Percentiles rank a stretch among this genome's conserved stretches.
Conservation (phyloP, 2,888 invertebrate species). For the Amblyteles armatorius region DNA sequence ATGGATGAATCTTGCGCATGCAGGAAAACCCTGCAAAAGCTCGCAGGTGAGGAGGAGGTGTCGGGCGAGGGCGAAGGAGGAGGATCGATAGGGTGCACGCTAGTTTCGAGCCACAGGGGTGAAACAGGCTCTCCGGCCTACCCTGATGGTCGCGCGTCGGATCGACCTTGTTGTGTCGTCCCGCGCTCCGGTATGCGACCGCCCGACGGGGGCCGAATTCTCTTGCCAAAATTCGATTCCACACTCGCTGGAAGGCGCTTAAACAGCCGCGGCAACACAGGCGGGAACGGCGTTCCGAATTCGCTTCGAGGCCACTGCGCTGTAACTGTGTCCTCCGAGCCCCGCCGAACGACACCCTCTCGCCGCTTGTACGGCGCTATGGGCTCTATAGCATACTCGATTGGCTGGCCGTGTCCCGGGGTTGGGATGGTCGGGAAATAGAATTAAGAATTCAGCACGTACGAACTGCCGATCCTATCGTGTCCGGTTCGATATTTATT, state of each 20-base stretch:
- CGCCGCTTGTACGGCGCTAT: not conserved
- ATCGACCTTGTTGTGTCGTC: conserved; percentile 56
- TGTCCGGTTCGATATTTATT: not conserved
- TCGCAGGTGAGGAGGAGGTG: not conserved
- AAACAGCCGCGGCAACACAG: conserved; percentile 27
- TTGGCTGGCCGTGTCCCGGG: conserved; percentile 21
- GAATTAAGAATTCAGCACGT: conserved; percentile 1
- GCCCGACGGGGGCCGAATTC: conserved; percentile 39
- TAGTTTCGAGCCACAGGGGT: conserved; percentile 33
- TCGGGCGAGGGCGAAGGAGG: conserved; percentile 4
- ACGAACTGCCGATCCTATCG: not conserved
- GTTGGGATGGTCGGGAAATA: not conserved
- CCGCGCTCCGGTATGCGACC: conserved; percentile 27
- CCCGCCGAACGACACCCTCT: conserved; percentile 12
- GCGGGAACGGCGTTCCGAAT: conserved; percentile 20
- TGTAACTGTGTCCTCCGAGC: not conserved
- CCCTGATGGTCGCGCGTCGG: conserved; percentile 47
- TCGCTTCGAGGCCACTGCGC: conserved; percentile 38
- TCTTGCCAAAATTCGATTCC: conserved; percentile 63
- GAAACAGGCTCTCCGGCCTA: conserved; percentile 36
- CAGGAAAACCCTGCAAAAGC: not conserved
- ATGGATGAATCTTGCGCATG: conserved; percentile 5
- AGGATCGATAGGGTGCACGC: conserved; percentile 54
- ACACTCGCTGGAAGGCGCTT: conserved; percentile 16
- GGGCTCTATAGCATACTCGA: not conserved